phyloP scores from a whole-genome alignment of 92 coral and sea anemone genomes.

The Phenganax subtilis region DNA sequence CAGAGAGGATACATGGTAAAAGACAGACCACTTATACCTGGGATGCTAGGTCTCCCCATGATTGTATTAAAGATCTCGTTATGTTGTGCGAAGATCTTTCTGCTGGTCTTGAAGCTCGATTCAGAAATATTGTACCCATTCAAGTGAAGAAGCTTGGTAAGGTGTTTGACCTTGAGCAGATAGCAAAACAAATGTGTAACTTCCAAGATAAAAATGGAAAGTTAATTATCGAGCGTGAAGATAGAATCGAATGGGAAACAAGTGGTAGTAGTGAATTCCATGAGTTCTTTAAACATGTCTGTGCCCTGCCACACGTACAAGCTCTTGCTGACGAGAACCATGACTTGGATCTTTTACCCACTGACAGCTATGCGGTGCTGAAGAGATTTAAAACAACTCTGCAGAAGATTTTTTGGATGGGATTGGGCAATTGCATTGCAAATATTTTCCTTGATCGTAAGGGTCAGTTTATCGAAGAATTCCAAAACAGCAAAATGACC shows the following conservation, averaged over 20 bases:
- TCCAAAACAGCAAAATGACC: slow-evolving; percentile 17
- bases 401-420: slow-evolving; percentile 34
- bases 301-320: slow-evolving; percentile 27
- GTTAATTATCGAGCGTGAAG: background rate
- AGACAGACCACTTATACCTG: background rate
- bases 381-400: slow-evolving; percentile 21
- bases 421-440: slow-evolving; percentile 24
- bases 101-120: slow-evolving; percentile 9
- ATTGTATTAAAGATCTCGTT: slow-evolving; percentile 11
- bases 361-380: slow-evolving; percentile 10
- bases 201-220: slow-evolving; percentile 5
- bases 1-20: background rate
- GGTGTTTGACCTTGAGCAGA: slow-evolving; percentile 8
- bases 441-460: slow-evolving; percentile 15
- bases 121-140: slow-evolving; percentile 4
- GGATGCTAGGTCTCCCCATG: slow-evolving; percentile 2
- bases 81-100: slow-evolving; percentile 5
- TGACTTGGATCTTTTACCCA: slow-evolving; percentile 26
- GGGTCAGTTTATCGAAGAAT: background rate
- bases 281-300: slow-evolving; percentile 24
- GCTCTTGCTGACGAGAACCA: slow-evolving; percentile 26
- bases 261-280: slow-evolving; percentile 5
- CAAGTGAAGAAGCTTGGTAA: slow-evolving; percentile 6
- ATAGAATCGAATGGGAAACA: slow-evolving; percentile 18
- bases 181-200: slow-evolving; percentile 3